Conservation (phyloP, 2,113 vertebrate species). For the Lagopus muta region DNA sequence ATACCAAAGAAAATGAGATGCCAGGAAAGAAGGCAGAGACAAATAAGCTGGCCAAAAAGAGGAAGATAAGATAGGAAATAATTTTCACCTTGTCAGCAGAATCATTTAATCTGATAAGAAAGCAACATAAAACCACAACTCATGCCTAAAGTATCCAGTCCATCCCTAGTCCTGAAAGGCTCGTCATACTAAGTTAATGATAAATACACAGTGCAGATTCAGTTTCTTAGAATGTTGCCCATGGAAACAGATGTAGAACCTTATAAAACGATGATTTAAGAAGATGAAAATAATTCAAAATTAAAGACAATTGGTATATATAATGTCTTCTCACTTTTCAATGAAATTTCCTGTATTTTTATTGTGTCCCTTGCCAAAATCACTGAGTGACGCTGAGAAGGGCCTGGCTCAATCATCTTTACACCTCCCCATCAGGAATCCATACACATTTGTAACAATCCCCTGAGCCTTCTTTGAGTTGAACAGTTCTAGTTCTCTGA, state of each 20-base stretch:
- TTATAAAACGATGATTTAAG: neutral
- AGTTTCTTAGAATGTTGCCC: neutral
- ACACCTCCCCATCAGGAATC: neutral
- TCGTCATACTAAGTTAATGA: conserved; percentile 9
- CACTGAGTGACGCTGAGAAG: neutral
- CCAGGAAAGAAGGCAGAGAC: conserved; percentile 11
- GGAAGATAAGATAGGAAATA: neutral
- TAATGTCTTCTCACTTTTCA: neutral
- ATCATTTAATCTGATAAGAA: neutral
- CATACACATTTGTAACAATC: neutral
- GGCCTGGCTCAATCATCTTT: neutral
- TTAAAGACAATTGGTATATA: neutral
- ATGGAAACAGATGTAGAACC: neutral
- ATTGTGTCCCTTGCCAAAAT: neutral
- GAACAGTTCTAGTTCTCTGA: neutral
- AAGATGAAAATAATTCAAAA: neutral
- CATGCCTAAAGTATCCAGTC: conserved; percentile 9
- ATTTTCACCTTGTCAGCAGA: neutral
- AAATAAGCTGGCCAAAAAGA: neutral
- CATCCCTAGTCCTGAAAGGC: conserved; percentile 26
- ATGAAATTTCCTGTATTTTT: neutral
- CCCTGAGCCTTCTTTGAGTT: neutral
- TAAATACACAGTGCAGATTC: conserved; percentile 11
- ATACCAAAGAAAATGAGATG: conserved; percentile 42
- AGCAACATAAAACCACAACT: conserved; percentile 17